These are phyloP conservation scores for Ammospiza nelsoni DNA, from an alignment of 2,113 vertebrate genomes.

Conservation along the genomic window DNA sequence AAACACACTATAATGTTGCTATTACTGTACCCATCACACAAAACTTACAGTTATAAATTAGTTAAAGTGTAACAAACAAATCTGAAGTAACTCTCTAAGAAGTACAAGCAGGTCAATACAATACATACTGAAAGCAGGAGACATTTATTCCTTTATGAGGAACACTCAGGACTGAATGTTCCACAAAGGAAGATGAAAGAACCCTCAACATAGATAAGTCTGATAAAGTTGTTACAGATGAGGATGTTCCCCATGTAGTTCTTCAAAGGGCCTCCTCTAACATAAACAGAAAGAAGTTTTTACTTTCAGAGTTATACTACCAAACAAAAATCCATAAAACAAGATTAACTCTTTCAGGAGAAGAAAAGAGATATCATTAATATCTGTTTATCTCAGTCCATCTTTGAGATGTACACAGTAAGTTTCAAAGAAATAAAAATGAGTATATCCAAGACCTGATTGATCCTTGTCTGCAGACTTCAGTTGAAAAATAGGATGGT, in stretches of 20 bases:
- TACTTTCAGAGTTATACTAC: background rate
- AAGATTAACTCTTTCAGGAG: background rate
- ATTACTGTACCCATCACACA: background rate
- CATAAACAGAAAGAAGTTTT: background rate
- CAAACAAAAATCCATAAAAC: background rate
- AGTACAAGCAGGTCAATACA: background rate
- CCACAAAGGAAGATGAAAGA: constrained; percentile 6
- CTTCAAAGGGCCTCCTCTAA: background rate
- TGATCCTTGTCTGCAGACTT: background rate
- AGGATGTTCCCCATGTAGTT: background rate
- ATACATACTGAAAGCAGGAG: background rate
- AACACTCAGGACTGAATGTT: background rate
- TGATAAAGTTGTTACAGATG: background rate
- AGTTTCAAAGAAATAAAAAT: background rate
- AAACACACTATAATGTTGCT: background rate
- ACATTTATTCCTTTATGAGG: background rate
- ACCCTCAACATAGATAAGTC: background rate
- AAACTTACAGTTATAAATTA: background rate
- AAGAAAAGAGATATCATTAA: background rate
- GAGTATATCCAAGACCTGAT: background rate
- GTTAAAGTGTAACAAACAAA: background rate
- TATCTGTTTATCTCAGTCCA: background rate
- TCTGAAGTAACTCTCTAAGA: background rate
- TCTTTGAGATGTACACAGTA: background rate
- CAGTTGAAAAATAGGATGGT: background rate